Evolutionary conservation across 2,113 vertebrate genomes (phyloP).

Genomic region (Ranitomeya imitator): DNA sequence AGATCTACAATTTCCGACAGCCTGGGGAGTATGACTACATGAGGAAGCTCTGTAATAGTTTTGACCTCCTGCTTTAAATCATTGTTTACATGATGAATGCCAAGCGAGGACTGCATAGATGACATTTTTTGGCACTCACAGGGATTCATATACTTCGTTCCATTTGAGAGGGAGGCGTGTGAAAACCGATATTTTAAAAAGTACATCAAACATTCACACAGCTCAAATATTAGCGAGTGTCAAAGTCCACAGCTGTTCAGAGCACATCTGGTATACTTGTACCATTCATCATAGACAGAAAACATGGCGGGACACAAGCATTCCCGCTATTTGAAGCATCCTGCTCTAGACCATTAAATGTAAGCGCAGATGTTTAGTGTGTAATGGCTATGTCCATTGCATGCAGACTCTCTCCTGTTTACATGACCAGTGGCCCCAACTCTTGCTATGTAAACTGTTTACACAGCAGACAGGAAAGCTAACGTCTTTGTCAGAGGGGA

Average conservation of each 20-base stretch:
- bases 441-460: constrained; percentile 50
- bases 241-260: background rate
- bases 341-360: background rate
- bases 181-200: constrained; percentile 13
- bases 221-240: constrained; percentile 1
- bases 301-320: background rate
- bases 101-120: background rate
- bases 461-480: background rate
- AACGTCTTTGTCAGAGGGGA: constrained; percentile 18
- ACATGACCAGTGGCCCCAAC: constrained; percentile 27
- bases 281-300: background rate
- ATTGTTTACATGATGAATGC: background rate
- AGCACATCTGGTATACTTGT: constrained; percentile 32
- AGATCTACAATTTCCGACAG: background rate
- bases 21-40: background rate
- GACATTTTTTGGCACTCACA: background rate
- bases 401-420: constrained; percentile 36
- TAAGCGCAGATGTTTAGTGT: constrained; percentile 43
- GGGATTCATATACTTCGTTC: background rate
- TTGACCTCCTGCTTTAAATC: background rate
- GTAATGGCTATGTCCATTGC: background rate
- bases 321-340: constrained; percentile 30
- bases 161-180: background rate
- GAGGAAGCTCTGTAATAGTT: no score
- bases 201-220: background rate